Evolutionary conservation across 1,140 invertebrate genomes (phyloP).

Genomic region (Coptotermes formosanus): DNA sequence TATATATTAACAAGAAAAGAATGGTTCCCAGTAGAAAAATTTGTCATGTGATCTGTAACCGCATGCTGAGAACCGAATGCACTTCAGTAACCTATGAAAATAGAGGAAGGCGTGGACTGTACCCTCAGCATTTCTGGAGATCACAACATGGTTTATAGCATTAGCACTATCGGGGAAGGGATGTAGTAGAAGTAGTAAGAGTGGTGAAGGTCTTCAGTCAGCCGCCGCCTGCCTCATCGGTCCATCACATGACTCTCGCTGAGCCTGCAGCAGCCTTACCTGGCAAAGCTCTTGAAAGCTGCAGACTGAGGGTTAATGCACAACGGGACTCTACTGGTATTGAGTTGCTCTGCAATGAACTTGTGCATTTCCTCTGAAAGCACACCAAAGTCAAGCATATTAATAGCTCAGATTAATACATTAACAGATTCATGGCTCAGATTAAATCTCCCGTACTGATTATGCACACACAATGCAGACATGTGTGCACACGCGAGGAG

Average conservation of each 20-base stretch:
- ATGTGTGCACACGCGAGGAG: too few relatives aligned
- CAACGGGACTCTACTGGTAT: constrained; percentile 86
- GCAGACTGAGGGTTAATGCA: constrained; percentile 99
- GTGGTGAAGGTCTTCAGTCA: constrained; percentile 15
- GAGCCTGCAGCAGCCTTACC: constrained; percentile 66
- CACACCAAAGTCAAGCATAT: constrained; percentile 42
- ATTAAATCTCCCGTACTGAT: too few relatives aligned
- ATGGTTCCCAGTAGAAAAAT: too few relatives aligned
- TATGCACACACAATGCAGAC: too few relatives aligned
- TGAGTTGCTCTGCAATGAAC: constrained; percentile 95
- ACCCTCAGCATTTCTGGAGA: constrained; percentile 23
- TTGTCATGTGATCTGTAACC: neutral
- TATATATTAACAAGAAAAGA: neutral
- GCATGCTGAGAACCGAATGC: neutral
- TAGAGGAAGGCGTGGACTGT: constrained; percentile 22
- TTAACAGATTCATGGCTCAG: too few relatives aligned
- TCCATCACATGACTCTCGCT: neutral
- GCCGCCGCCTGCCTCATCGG: neutral
- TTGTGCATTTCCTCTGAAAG: constrained; percentile 95
- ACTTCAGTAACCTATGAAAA: neutral
- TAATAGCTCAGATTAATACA: neutral
- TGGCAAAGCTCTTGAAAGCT: constrained; percentile 99
- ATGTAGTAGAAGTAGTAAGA: constrained; percentile 22
- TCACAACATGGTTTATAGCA: constrained; percentile 18
- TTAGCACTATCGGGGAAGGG: constrained; percentile 21